A percentile compares a stretch with the other conserved stretches of the same genome.
phyloP scores from a whole-genome alignment of 2,888 invertebrate genomes.

The Syrista parreyssii region DNA sequence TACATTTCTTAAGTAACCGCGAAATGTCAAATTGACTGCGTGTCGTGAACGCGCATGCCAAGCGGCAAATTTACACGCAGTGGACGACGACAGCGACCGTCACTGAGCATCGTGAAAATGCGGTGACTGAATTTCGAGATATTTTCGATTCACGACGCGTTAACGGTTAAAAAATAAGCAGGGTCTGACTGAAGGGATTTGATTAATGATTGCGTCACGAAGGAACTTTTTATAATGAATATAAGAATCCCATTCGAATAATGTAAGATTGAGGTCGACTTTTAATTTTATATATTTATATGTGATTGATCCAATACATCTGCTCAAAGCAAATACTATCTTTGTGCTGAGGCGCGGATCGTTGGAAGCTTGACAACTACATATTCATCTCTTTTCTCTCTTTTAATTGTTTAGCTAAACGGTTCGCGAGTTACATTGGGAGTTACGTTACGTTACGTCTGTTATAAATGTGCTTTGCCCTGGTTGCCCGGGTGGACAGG shows the following conservation, averaged over 20 bases:
- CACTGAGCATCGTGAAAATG: not conserved
- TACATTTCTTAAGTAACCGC: too few species aligned
- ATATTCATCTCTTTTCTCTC: conserved; percentile 24
- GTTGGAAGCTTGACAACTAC: not conserved
- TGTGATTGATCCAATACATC: not conserved
- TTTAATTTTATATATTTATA: not conserved
- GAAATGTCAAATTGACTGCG: too few species aligned
- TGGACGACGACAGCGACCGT: not conserved
- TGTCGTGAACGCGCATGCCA: too few species aligned
- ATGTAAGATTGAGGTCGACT: not conserved
- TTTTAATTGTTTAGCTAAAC: conserved; percentile 63
- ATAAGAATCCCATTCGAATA: not conserved
- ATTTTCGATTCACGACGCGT: not conserved
- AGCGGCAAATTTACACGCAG: not conserved
- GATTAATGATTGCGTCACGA: not conserved
- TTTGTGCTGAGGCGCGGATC: not conserved
- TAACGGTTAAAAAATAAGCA: too few species aligned
- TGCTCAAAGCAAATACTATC: not conserved
- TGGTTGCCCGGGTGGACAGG: conserved; percentile 29
- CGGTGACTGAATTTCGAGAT: not conserved
- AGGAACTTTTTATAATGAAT: not conserved
- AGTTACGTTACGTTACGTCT: conserved; percentile 41
- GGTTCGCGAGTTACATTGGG: conserved; percentile 33
- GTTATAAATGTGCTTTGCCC: conserved; percentile 53
- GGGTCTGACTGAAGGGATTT: not conserved